Evolutionary conservation across 2,888 invertebrate species (phyloP), one percentile per base, ranked within the genome.

Genomic region (Andrena bicolor): DNA sequence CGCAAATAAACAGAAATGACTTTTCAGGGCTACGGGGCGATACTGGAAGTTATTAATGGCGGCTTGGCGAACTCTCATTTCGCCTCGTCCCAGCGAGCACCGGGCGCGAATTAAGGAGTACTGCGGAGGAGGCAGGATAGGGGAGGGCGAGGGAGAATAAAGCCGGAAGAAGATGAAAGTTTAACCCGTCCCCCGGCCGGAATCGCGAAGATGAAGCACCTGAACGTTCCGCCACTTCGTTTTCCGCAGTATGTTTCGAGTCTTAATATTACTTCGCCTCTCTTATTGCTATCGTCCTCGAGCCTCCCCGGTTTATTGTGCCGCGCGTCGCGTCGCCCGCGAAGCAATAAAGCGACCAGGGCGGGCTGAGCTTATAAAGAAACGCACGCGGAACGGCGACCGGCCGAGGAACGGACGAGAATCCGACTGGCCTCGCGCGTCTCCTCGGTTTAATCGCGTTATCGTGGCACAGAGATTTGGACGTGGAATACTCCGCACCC

Each of bases 31-130:
- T 72, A 78, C 28, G 72, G 3, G 65, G 64, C 80, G 84, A 82
- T 84, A 86, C 49, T 86, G 65, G 76, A 69, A 70, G 84, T 84
- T 87, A 87, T 86, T 87, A 87, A 87, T 78, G 84, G 73, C 71
- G 66, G 64, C 63, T 69, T 66, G 32, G 64, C 63, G 74, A 68
- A 70, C 49, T 65, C 78, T 66, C 86, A 60, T 79, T 73, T 75
- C 69, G 7, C 66, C 51, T 65, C 71, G 71, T 76, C 60, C 56
- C 48, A 16, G 26, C 66, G 78, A 35, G 35, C 32, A 61, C 51
- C 41, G 32, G 80, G 69, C 60, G 74, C 69, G 73, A 83, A 84
- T 80, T 86, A 82, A 83, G 75, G 77, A 41, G 60, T 26, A 32
- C 30, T 16, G 49, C 58, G 10, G 49, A 6, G 41, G 53, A 53